Evolutionary conservation across 2,888 invertebrate genomes (phyloP).

Genomic region (Rhorus exstirpatorius): DNA sequence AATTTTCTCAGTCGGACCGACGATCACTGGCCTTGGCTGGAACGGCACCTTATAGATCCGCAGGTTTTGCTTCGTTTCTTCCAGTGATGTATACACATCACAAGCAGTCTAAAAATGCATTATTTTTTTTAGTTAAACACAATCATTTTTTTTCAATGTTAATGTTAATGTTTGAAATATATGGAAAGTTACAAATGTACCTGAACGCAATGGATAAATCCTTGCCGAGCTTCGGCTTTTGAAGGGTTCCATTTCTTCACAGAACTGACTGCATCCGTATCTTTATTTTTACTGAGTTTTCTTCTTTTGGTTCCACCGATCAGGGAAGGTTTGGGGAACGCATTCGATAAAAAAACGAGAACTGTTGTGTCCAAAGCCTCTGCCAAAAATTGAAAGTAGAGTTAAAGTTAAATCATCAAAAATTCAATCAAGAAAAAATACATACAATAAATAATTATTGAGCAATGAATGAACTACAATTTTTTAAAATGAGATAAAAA

Average conservation of each 20-base stretch:
- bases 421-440: neutral
- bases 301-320: slow-evolving; percentile 6
- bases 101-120: slow-evolving; percentile 20
- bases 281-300: slow-evolving; percentile 5
- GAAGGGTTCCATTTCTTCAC: slow-evolving; percentile 16
- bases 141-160: neutral
- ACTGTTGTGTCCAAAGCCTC: slow-evolving; percentile 4
- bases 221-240: slow-evolving; percentile 2
- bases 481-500: too few species aligned
- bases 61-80: neutral
- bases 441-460: slow-evolving; percentile 17
- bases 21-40: slow-evolving; percentile 22
- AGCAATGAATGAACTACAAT: slow-evolving; percentile 11
- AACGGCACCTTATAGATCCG: slow-evolving; percentile 17
- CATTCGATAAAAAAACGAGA: slow-evolving; percentile 6
- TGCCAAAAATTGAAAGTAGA: neutral
- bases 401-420: neutral
- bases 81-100: slow-evolving; percentile 20
- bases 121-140: slow-evolving; percentile 9
- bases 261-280: neutral
- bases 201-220: slow-evolving; percentile 6
- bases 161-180: neutral
- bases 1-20: slow-evolving; percentile 4
- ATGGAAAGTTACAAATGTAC: slow-evolving; percentile 7
- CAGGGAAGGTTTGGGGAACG: slow-evolving; percentile 5